phyloP scores from a whole-genome alignment of 2,113 vertebrate genomes.

The Perca flavescens region DNA sequence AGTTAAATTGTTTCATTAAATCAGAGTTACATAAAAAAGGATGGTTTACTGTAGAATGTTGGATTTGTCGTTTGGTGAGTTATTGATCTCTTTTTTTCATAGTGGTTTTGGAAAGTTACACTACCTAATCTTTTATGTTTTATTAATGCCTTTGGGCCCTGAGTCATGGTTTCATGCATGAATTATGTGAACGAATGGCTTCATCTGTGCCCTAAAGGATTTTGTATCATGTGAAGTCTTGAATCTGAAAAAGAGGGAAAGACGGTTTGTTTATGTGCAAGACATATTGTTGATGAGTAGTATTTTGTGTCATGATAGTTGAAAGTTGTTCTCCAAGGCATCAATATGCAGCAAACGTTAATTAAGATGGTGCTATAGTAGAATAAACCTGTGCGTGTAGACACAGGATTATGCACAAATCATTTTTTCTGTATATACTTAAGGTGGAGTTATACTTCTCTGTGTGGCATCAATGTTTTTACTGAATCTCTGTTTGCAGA shows the following conservation, averaged over 20 bases:
- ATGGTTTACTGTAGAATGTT: neutral
- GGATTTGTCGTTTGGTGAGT: conserved; percentile 5
- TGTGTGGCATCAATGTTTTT: neutral
- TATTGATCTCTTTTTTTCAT: conserved; percentile 28
- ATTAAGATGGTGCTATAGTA: neutral
- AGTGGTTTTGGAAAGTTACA: conserved; percentile 9
- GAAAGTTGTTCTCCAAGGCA: neutral
- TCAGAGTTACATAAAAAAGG: neutral
- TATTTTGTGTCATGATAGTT: too few relatives aligned
- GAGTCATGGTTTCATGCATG: conserved; percentile 61
- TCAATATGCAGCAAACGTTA: neutral
- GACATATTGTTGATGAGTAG: neutral
- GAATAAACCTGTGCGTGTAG: neutral
- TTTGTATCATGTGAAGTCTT: conserved; percentile 39
- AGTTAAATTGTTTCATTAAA: neutral
- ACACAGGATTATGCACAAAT: neutral
- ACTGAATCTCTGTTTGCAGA: neutral
- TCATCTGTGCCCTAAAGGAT: conserved; percentile 35
- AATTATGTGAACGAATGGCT: conserved; percentile 42
- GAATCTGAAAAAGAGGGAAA: conserved; percentile 5
- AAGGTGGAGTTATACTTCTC: neutral
- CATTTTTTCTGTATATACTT: neutral
- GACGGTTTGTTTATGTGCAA: neutral
- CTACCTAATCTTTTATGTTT: conserved; percentile 37
- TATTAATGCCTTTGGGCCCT: conserved; percentile 39